Base-by-base conservation (phyloP, 2,797 vertebrate species). In the Aplochiton taeniatus region DNA sequence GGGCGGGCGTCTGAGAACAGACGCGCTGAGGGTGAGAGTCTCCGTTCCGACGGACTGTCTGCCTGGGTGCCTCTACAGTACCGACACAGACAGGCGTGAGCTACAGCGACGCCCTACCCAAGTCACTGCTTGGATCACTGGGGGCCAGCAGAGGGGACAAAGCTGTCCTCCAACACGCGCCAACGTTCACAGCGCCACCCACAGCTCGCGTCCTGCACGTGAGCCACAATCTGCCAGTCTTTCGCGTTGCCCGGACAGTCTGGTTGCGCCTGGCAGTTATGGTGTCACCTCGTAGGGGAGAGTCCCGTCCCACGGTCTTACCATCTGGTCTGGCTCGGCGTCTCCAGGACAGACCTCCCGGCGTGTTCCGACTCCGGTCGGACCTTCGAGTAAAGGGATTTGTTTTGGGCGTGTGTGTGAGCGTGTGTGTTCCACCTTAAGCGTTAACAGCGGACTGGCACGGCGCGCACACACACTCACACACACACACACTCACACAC, bases 11-110 rank as follows among this genome's bases (percentile, higher is more conserved):
- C 13, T 63, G 70, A 71, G 70, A 74, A 70, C 76, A 69, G 77
- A 77, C 43, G 43, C 66, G 66, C n/a, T n/a, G 57, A 10, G 44
- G 46, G 9, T 48, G 45, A 70, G 75, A 77, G 83, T 82, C 80
- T 79, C 76, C 75, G 71, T 17, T 66, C 76, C 66, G 63, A 62
- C 73, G 68, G 74, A 70, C 74, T 62, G 70, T 60, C 11, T 70
- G 72, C 76, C 77, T 57, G n/a, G 20, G 85, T 76, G 69, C 83
- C 81, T 79, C 75, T 84, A 81, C 86, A 85, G 87, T 90, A 90
- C 88, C 85, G 73, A 81, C 65, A 16, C 18, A 47, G 45, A 72
- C 75, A 75, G 73, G 72, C 68, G 52, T 64, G 63, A 72, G 76
- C 63, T 57, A 57, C 67, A 83, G 75, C 63, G 70, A 71, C 78